Base-by-base conservation (phyloP, 2,888 invertebrate genomes). In the Lasiommata megera region DNA sequence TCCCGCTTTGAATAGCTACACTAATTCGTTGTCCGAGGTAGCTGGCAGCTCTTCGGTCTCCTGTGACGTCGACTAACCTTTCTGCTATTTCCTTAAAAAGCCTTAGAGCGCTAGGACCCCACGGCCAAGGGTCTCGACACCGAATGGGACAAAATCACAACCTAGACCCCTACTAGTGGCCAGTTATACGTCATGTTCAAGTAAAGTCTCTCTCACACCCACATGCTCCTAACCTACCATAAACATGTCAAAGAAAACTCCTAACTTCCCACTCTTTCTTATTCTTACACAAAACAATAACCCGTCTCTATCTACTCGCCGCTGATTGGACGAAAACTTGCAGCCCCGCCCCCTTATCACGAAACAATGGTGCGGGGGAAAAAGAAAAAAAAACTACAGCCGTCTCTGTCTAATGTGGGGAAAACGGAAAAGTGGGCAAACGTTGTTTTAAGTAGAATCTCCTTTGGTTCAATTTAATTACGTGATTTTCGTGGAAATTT, bases 241-340 rank as follows among this genome's bases (percentile, higher is more conserved):
- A 72, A 73, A 75, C 70, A 73, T 71, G 69, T 70, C 73, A 72
- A 74, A 73, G 69, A 66, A 67, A 68, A 29, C 38, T 57, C 69
- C 60, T 58, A 43, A 60, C 63, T 56, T 60, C 61, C 57, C 60
- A 67, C 68, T 52, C 76, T 64, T 65, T 74, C 69, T 67, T 68
- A 64, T 53, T 66, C 58, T 60, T 54, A 56, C 56, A 61, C 56
- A 68, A 66, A 72, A 68, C 51, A 58, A 63, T 56, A 23, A 14
- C 31, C 64, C 40, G 16, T 77, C 79, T 64, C 73, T 52, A 48
- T 81, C 74, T 31, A 44, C 23, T 79, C 36, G 56, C 28, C 29
- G 34, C 63, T 60, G 70, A 82, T 82, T 82, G 80, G 83, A 56
- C 62, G 67, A 73, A 80, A 81, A 79, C 78, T 78, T 76, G 67